Evolutionary conservation across 2,888 invertebrate species (phyloP).

Genomic region (Nemurella pictetii): DNA sequence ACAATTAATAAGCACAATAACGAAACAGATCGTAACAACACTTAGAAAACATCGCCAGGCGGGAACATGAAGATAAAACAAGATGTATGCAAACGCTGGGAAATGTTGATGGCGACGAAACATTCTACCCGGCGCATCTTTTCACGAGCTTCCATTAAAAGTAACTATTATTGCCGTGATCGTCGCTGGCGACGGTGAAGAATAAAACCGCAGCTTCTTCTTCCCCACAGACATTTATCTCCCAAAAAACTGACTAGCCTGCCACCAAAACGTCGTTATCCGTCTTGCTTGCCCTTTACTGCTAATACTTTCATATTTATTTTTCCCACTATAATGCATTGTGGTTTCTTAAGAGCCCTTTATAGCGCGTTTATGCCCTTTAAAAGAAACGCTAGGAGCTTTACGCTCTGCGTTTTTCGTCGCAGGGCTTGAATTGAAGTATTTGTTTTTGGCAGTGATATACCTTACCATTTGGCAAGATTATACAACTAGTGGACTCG

Average conservation of each 20-base stretch:
- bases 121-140: not conserved
- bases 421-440: not conserved
- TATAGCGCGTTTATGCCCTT: not conserved
- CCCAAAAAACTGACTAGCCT: not conserved
- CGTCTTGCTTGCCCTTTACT: not conserved
- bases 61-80: not conserved
- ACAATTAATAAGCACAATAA: not conserved
- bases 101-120: not conserved
- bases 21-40: not conserved
- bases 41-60: not conserved
- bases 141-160: not conserved
- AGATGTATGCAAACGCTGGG: not conserved
- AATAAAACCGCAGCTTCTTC: not conserved
- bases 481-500: constrained; percentile 17
- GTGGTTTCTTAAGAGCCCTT: not conserved
- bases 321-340: not conserved
- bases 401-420: not conserved
- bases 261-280: not conserved
- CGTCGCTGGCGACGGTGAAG: not conserved
- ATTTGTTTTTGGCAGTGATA: not conserved
- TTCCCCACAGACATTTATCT: not conserved
- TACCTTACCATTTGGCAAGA: not conserved
- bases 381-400: not conserved
- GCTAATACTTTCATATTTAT: not conserved
- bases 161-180: not conserved